These are phyloP conservation scores for Drosophila subobscura DNA, from an alignment of 1,140 invertebrate species.

Conservation along the genomic window DNA sequence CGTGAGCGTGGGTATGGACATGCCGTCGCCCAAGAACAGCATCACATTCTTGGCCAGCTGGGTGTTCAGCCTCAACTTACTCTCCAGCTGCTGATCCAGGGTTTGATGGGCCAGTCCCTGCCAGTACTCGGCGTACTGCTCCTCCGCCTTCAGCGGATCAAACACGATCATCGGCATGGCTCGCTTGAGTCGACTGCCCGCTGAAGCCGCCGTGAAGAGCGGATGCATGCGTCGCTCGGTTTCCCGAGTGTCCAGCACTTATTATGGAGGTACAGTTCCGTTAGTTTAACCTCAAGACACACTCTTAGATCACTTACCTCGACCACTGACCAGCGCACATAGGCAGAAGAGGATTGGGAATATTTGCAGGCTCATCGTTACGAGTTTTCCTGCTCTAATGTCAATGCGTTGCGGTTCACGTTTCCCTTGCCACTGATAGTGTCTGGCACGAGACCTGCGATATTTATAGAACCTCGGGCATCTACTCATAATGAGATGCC, in stretches of 20 bases:
- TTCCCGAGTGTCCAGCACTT: slow-evolving; percentile 38
- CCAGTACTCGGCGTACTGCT: slow-evolving; percentile 80
- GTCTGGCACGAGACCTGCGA: slow-evolving; percentile 61
- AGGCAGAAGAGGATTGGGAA: slow-evolving; percentile 25
- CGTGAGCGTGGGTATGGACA: slow-evolving; percentile 88
- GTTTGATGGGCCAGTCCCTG: slow-evolving; percentile 59
- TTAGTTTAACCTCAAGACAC: background rate
- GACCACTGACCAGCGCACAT: slow-evolving; percentile 30
- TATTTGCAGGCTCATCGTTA: slow-evolving; percentile 51
- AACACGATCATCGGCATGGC: slow-evolving; percentile 73
- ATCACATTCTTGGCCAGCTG: slow-evolving; percentile 88
- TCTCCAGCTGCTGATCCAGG: slow-evolving; percentile 73
- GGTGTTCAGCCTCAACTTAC: slow-evolving; percentile 80
- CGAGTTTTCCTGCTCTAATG: background rate
- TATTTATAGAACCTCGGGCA: slow-evolving; percentile 62
- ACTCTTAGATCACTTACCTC: slow-evolving; percentile 31
- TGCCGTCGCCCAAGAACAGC: slow-evolving; percentile 90
- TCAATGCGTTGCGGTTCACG: slow-evolving; percentile 51
- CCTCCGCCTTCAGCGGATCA: slow-evolving; percentile 52
- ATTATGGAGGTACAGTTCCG: slow-evolving; percentile 42
- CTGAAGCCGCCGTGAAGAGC: slow-evolving; percentile 5
- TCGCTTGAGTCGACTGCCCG: slow-evolving; percentile 48
- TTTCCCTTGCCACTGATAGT: slow-evolving; percentile 60
- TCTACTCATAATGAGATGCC: background rate
- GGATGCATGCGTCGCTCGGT: slow-evolving; percentile 76